Evolutionary conservation across 2,797 vertebrate species (phyloP).

Genomic region (Sebastes nivosus): DNA sequence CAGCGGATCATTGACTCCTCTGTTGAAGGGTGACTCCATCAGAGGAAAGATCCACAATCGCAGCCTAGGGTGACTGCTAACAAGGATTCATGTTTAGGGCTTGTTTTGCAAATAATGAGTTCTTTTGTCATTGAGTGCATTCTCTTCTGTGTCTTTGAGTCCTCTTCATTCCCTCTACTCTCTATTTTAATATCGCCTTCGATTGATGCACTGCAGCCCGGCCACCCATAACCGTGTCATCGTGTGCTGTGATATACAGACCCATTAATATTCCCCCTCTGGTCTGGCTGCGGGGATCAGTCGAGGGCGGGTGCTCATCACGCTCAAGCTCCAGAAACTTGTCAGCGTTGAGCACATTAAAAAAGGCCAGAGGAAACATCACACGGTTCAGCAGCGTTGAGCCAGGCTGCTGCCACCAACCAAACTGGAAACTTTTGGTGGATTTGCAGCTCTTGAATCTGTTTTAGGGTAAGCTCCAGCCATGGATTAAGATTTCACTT

Average conservation of each 20-base stretch:
- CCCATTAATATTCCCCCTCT: constrained; percentile 42
- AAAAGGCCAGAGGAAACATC: constrained; percentile 63
- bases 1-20: constrained; percentile 23
- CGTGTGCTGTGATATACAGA: constrained; percentile 63
- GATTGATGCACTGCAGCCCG: constrained; percentile 58
- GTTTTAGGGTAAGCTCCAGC: constrained; percentile 25
- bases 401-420: constrained; percentile 26
- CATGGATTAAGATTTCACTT: constrained; percentile 12
- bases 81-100: background rate
- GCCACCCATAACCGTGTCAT: constrained; percentile 66
- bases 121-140: background rate
- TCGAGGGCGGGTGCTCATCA: constrained; percentile 54
- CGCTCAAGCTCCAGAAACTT: constrained; percentile 35
- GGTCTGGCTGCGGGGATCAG: constrained; percentile 46
- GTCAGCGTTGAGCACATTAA: constrained; percentile 56
- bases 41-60: background rate
- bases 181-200: constrained; percentile 52
- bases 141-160: background rate
- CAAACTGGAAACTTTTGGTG: constrained; percentile 33
- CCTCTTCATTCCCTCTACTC: background rate
- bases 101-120: background rate
- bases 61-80: background rate
- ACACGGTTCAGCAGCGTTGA: constrained; percentile 40
- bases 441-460: constrained; percentile 1
- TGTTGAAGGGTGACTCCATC: constrained; percentile 9